A percentile compares a stretch with the other conserved stretches of the same genome.
Evolutionary conservation across 2,888 invertebrate species (phyloP).

Genomic region (Tetragonisca angustula): DNA sequence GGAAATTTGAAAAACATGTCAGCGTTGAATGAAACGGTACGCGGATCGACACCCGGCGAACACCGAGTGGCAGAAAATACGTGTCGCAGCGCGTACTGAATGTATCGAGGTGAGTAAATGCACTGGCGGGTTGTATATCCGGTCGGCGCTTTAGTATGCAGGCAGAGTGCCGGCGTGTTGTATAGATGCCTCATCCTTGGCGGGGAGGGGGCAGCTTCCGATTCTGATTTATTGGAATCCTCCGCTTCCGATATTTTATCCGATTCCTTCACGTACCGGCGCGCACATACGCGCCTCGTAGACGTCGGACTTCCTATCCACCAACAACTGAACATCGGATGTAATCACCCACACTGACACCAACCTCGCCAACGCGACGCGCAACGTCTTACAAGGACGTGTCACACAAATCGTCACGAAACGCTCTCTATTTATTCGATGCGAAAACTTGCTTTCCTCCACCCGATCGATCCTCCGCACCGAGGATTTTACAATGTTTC

Average conservation of each 20-base stretch:
- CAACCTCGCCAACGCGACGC: conserved; percentile 39
- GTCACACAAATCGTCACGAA: conserved; percentile 11
- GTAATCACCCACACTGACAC: conserved; percentile 27
- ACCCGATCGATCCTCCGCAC: too few relatives aligned
- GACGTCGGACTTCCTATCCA: conserved; percentile 56
- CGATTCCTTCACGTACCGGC: conserved; percentile 74
- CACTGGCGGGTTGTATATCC: conserved; percentile 81
- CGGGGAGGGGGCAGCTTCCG: conserved; percentile 78
- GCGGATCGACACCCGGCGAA: conserved; percentile 45
- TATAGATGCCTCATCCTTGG: conserved; percentile 74
- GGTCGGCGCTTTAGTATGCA: conserved; percentile 83
- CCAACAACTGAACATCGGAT: conserved; percentile 43
- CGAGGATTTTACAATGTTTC: too few relatives aligned
- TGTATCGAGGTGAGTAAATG: conserved; percentile 76
- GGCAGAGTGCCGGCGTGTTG: conserved; percentile 77
- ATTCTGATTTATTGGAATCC: conserved; percentile 83
- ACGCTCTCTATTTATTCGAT: not conserved
- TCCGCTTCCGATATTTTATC: conserved; percentile 80
- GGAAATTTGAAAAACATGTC: conserved; percentile 60
- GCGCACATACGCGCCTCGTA: conserved; percentile 52
- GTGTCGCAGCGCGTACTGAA: conserved; percentile 65
- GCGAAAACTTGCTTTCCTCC: not conserved
- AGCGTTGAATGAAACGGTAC: conserved; percentile 43
- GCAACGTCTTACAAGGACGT: conserved; percentile 40
- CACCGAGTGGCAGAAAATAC: conserved; percentile 61